Conservation (phyloP, 2,113 vertebrate species). For the Maccullochella peelii region DNA sequence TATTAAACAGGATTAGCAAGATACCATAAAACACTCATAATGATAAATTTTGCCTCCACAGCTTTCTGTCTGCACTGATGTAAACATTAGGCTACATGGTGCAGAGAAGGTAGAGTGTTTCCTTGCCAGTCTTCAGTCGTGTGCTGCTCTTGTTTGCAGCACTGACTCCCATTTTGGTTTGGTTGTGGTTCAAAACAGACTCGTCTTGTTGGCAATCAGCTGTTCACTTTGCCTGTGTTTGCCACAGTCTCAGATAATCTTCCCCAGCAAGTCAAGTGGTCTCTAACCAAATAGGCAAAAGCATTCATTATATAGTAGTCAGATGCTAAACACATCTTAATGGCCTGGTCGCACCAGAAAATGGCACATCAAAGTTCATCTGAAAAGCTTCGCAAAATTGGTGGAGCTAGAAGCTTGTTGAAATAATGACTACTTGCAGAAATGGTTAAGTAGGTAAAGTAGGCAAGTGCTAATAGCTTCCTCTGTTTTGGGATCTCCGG, state of each 20-base stretch:
- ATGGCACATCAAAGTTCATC: not conserved
- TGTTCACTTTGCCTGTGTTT: not conserved
- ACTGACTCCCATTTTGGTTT: not conserved
- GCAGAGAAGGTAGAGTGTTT: not conserved
- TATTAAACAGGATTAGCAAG: too few relatives aligned
- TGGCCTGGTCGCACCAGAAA: not conserved
- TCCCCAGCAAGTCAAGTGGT: not conserved
- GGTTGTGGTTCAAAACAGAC: not conserved
- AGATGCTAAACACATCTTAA: not conserved
- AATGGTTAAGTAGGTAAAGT: not conserved
- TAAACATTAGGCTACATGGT: not conserved
- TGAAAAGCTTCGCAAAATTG: not conserved
- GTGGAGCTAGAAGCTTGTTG: not conserved
- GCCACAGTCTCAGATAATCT: not conserved
- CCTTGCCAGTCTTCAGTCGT: not conserved
- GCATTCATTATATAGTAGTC: not conserved
- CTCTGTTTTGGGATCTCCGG: too few relatives aligned
- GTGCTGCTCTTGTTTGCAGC: not conserved
- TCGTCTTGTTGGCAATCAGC: not conserved
- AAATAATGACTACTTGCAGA: not conserved
- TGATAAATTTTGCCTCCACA: too few relatives aligned
- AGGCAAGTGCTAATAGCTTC: not conserved
- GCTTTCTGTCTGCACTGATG: not conserved
- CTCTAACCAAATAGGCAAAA: not conserved
- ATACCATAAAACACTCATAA: too few relatives aligned